A percentile compares a stretch with the other conserved stretches of the same genome.
Conservation (phyloP, 2,888 invertebrate genomes). For the Ceratothoa steindachneri region DNA sequence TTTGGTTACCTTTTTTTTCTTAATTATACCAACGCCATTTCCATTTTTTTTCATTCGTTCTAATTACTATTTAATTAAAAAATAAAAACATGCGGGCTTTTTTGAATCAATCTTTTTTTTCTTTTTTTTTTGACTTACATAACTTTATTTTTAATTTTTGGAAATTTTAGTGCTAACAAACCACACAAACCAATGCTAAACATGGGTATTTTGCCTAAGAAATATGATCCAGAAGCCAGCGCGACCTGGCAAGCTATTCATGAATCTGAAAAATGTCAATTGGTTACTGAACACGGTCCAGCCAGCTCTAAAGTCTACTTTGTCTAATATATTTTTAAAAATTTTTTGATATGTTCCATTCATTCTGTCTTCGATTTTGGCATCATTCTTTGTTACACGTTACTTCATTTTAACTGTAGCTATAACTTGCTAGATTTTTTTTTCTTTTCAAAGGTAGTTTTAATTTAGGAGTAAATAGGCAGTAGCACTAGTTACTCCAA, state of each 20-base stretch:
- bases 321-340: constrained; percentile 33
- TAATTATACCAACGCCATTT: no score
- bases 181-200: constrained; percentile 35
- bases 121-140: not conserved
- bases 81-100: no score
- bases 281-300: constrained; percentile 47
- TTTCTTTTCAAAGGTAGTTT: not conserved
- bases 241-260: constrained; percentile 47
- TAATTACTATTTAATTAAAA: no score
- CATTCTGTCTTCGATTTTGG: not conserved
- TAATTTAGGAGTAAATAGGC: no score
- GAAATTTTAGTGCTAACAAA: constrained; percentile 25
- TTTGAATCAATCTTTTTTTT: no score
- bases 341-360: not conserved
- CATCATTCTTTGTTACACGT: not conserved
- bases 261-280: constrained; percentile 45
- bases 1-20: no score
- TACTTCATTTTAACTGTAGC: not conserved
- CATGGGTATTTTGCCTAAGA: constrained; percentile 33
- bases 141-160: not conserved
- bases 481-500: no score
- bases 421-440: not conserved
- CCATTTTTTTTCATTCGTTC: no score
- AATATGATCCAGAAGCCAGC: constrained; percentile 45
- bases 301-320: constrained; percentile 47